These are phyloP conservation scores for Pammene aurita DNA, from an alignment of 2,888 invertebrate genomes.

Conservation along the genomic window DNA sequence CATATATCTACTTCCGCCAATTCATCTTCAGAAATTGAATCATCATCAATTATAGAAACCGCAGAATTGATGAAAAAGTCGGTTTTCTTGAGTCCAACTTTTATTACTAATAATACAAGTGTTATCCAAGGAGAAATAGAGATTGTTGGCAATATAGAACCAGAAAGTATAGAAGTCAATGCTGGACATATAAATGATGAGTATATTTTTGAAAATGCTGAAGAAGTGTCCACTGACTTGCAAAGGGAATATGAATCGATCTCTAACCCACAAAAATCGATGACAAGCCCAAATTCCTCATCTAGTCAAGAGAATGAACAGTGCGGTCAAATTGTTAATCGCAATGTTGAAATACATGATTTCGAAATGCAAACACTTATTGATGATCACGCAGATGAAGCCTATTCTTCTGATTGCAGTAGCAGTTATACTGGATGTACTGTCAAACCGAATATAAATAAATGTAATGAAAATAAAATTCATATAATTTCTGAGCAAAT, in stretches of 20 bases:
- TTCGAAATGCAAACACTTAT: conserved; percentile 8
- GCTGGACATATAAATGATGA: conserved; percentile 3
- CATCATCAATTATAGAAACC: conserved; percentile 72
- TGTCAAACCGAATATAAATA: conserved; percentile 26
- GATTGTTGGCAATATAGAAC: conserved; percentile 12
- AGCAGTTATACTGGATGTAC: conserved; percentile 37
- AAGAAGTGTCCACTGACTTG: not conserved
- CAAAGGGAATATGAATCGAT: not conserved
- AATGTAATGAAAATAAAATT: conserved; percentile 46
- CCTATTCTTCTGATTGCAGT: conserved; percentile 45
- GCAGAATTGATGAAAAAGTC: conserved; percentile 72
- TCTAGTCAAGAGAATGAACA: not conserved
- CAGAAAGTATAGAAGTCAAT: not conserved
- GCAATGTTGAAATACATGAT: conserved; percentile 46
- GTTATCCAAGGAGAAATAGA: conserved; percentile 52
- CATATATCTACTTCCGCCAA: not conserved
- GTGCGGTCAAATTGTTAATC: not conserved
- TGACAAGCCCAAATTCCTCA: not conserved
- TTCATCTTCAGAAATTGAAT: conserved; percentile 45
- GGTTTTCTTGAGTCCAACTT: conserved; percentile 72
- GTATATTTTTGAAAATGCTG: not conserved
- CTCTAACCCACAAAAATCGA: conserved; percentile 1
- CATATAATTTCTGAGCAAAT: conserved; percentile 61
- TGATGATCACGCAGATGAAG: conserved; percentile 44
- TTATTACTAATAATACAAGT: conserved; percentile 54